Conservation (phyloP, 2,797 vertebrate species). For the Hippocampus kuda region DNA sequence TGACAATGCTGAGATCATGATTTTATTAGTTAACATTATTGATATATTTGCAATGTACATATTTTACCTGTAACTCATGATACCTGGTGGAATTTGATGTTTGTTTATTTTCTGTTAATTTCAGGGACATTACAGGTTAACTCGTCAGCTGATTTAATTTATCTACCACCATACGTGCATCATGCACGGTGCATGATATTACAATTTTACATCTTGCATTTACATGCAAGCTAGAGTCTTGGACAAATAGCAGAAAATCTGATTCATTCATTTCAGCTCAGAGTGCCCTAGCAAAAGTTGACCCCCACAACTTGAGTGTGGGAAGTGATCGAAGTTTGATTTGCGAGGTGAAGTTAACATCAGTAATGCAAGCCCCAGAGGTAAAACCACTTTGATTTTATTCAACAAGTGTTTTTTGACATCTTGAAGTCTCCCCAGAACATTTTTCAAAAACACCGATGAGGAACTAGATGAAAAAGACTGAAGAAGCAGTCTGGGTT, state of each 20-base stretch:
- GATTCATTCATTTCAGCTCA: not conserved
- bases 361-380: not conserved
- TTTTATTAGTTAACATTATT: not conserved
- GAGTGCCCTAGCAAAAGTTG: not conserved
- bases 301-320: not conserved
- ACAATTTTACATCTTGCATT: not conserved
- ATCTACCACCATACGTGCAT: not conserved
- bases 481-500: not conserved
- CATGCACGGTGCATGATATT: not conserved
- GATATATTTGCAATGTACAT: not conserved
- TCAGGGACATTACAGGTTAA: not conserved
- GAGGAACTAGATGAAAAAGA: slow-evolving; percentile 4
- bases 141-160: not conserved
- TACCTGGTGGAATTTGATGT: not conserved
- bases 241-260: not conserved
- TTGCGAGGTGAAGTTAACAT: not conserved
- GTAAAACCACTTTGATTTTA: not conserved
- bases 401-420: not conserved
- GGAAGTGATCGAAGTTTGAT: not conserved
- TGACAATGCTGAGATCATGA: not conserved
- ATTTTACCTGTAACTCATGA: not conserved
- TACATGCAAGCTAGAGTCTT: not conserved
- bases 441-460: slow-evolving; percentile 9
- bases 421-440: slow-evolving; percentile 2
- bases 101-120: not conserved